phyloP scores from a whole-genome alignment of 2,888 invertebrate species.

The Bruchidius siliquastri region DNA sequence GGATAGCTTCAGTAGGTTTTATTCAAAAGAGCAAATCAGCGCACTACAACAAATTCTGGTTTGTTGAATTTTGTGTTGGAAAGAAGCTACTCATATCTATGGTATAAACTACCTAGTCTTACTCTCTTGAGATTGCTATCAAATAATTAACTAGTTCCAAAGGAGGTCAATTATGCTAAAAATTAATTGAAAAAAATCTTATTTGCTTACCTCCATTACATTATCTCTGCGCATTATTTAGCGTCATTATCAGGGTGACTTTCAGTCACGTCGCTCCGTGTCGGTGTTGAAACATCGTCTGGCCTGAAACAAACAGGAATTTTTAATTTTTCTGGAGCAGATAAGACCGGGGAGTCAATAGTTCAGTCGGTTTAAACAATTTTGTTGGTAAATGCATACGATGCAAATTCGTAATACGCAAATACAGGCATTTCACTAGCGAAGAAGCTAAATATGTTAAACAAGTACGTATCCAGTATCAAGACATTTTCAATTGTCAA shows the following conservation, averaged over 20 bases:
- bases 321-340: slow-evolving; percentile 1
- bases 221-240: slow-evolving; percentile 36
- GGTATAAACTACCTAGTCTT: not conserved
- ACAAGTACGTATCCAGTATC: too few relatives aligned
- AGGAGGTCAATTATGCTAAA: not conserved
- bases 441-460: too few relatives aligned
- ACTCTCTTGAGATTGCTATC: not conserved
- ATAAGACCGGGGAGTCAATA: not conserved
- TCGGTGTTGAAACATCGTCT: slow-evolving; percentile 8
- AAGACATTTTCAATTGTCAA: too few relatives aligned
- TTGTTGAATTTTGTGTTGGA: too few relatives aligned
- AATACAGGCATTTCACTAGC: too few relatives aligned
- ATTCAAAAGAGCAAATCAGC: too few relatives aligned
- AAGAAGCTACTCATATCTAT: too few relatives aligned
- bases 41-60: too few relatives aligned
- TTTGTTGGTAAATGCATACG: too few relatives aligned
- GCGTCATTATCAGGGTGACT: slow-evolving; percentile 31
- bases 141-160: not conserved
- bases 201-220: slow-evolving; percentile 36
- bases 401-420: too few relatives aligned
- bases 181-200: not conserved
- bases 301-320: slow-evolving; percentile 12
- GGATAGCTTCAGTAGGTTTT: too few relatives aligned
- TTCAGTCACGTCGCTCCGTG: slow-evolving; percentile 25
- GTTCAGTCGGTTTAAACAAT: not conserved